A percentile compares a stretch with the other conserved stretches of the same genome.
Conservation (phyloP, 2,113 vertebrate species). For the Aphelocoma coerulescens region DNA sequence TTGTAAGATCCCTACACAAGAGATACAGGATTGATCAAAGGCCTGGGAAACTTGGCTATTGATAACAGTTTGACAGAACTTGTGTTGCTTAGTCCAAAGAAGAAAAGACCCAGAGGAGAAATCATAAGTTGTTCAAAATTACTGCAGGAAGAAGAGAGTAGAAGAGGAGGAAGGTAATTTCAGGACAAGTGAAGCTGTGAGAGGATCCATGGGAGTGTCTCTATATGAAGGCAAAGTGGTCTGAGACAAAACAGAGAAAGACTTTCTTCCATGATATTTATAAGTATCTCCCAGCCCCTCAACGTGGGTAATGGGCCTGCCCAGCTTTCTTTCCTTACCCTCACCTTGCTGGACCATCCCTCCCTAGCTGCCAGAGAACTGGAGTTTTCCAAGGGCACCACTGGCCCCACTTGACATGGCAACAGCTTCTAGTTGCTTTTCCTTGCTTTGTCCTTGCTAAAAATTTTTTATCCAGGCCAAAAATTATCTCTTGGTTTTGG, state of each 20-base stretch:
- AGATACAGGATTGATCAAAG: background rate
- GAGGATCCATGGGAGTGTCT: background rate
- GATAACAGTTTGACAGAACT: background rate
- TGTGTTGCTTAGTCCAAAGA: background rate
- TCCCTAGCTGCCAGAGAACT: rapidly evolving
- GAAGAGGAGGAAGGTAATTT: background rate
- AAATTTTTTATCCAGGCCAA: background rate
- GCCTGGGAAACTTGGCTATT: background rate
- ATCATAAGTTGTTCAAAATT: background rate
- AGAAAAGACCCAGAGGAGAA: background rate
- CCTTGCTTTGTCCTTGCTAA: background rate
- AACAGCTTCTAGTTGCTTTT: background rate
- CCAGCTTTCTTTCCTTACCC: background rate
- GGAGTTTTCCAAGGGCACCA: background rate
- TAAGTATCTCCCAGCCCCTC: background rate
- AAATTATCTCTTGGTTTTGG: background rate
- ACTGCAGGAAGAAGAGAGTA: background rate
- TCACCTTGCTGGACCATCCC: background rate
- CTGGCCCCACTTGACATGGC: background rate
- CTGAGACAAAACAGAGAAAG: background rate
- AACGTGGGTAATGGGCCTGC: background rate
- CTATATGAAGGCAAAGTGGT: background rate
- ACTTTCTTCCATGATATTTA: background rate
- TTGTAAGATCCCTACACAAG: background rate
- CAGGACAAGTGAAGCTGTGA: background rate